Evolutionary conservation across 2,113 vertebrate species (phyloP), one percentile per base, ranked within the genome.

Genomic region (Fulmarus glacialis): DNA sequence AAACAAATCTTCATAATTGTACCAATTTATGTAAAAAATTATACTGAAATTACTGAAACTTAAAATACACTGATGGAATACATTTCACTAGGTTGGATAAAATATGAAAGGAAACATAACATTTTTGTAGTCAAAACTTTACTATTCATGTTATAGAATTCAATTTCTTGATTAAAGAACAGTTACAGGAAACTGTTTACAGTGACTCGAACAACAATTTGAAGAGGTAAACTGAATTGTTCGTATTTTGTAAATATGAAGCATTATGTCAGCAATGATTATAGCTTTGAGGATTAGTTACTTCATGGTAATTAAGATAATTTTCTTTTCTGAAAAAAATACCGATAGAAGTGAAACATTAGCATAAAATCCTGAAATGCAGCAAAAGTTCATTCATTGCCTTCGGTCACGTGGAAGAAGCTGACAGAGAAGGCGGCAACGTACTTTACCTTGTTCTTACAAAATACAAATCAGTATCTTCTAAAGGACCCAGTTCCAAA

Each of bases 281-380:
- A 79, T n/a, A 91, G 84, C 66, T 75, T 67, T 87, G 56, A 94
- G 78, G 56, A 91, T 94, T 64, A 75, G 47, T 84, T 95, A 89
- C 53, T 94, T 79, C 52, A 79, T 8, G 43, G 77, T 55, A 92
- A 96, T 95, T 91, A 89, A 78, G 72, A n/a, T 79, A 30, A 78
- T 94, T 84, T 92, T 70, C 29, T 82, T 86, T 77, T 59, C 36
- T 40, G 29, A 42, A 30, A 50, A 60, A 62, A 40, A 43, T 34
- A 64, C 13, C 12, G 12, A 47, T 26, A 66, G 58, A 52, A 86
- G 42, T 27, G n/a, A 89, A 95, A 56, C 26, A 68, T 60, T 50
- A 89, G 56, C 89, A 60, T 45, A 82, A 78, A 87, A 85, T 43
- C 78, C 84, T 75, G 36, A 91, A 96, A 87, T 16, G 78, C 64